Base-by-base conservation (phyloP, 2,797 vertebrate species). In the Labroides dimidiatus region DNA sequence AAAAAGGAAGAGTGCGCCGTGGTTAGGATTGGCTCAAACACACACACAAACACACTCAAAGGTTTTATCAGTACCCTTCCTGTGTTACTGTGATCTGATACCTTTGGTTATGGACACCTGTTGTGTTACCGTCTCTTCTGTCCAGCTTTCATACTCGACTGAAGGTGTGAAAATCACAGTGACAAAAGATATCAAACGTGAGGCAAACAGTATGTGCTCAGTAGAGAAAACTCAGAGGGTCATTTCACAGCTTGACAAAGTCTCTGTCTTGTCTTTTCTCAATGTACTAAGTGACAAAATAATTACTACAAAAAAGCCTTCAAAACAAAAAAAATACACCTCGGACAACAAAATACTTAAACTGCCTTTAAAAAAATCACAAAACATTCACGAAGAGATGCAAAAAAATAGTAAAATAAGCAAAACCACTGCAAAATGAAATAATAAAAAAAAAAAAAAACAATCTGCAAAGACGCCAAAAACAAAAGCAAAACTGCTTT, bases 91-190 rank as follows among this genome's bases (percentile, higher is more conserved):
- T 37, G 39, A n/a, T 49, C 47, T 13, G 45, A 52, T 94, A 94
- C 93, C 93, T 94, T 61, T 63, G 45, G 71, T 44, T 33, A 69
- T 60, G 65, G 86, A 85, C 65, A 92, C 76, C 77, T 91, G 81
- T 59, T 91, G 84, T 53, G 82, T 84, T 77, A 89, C 43, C 3
- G 60, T 88, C 80, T 93, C 91, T 76, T 92, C 90, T 61, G 80
- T 85, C 91, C 93, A 87, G 81, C 86, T 92, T 80, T 92, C 79
- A 88, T 70, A 87, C 73, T 93, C 92, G 41, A 88, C 84, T 90
- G 75, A 82, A 86, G 75, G 39, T 19, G 69, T 33, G 75, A 91
- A 30, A 73, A 87, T 51, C 80, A 85, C 72, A 72, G 61, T 59
- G 58, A 81, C 74, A 87, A 45, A 69, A 81, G 27, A 82, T 70